Evolutionary conservation across 2,888 invertebrate species (phyloP).

Genomic region (Drosophila setosimentum): DNA sequence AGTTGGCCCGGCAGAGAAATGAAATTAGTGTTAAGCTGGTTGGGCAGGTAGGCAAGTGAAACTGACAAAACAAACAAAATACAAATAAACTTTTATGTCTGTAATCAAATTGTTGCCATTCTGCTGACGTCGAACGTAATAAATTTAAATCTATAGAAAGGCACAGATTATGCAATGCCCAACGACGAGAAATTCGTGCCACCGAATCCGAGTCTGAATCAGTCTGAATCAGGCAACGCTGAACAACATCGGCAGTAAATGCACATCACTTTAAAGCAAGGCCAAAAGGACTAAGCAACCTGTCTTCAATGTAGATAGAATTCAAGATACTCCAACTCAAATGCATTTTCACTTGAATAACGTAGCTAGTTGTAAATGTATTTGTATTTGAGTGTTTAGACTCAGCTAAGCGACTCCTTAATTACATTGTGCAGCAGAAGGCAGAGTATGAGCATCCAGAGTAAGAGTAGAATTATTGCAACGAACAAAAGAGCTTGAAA

Average conservation of each 20-base stretch:
- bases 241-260: background rate
- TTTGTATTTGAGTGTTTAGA: background rate
- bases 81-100: slow-evolving; percentile 79
- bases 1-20: slow-evolving; percentile 53
- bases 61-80: slow-evolving; percentile 53
- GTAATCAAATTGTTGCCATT: slow-evolving; percentile 74
- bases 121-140: slow-evolving; percentile 60
- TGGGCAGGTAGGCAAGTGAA: slow-evolving; percentile 32
- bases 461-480: background rate
- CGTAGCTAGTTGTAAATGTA: background rate
- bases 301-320: background rate
- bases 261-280: no score
- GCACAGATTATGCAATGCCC: slow-evolving; percentile 24
- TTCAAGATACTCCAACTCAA: no score
- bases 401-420: background rate
- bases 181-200: background rate
- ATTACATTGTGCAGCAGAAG: background rate
- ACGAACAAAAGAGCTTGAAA: background rate
- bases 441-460: background rate
- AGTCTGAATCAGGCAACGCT: background rate
- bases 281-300: no score
- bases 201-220: background rate
- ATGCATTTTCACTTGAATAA: slow-evolving; percentile 6
- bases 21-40: slow-evolving; percentile 72
- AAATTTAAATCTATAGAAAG: slow-evolving; percentile 76